Evolutionary conservation across 2,888 invertebrate species (phyloP), one percentile per base, ranked within the genome.

Genomic region (Achlya flavicornis): DNA sequence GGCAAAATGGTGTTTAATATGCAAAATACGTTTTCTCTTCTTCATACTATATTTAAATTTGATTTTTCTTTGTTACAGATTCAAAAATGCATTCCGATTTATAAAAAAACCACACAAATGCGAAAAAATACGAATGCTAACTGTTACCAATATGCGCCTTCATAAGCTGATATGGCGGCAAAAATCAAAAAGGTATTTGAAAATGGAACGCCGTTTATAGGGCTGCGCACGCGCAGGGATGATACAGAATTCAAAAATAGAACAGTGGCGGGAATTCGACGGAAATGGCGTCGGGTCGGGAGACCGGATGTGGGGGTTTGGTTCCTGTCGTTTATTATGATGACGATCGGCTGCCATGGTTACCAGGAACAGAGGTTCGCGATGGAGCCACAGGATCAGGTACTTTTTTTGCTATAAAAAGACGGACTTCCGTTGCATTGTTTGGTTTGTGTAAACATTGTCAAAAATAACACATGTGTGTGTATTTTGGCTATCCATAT

Each of bases 321-420:
- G 84, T 82, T 89, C 77, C 82, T 92, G 77, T 70, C 80, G 76
- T 79, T 85, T 66, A 68, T 77, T 70, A 76, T 80, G 67, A 73
- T 90, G 77, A 74, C 88, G 72, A 77, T 83, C 82, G 80, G 88
- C 84, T 86, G 90, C 83, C 75, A 90, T 91, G 83, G 93, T 77
- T 83, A 83, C 77, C 87, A 88, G 68, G 95, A 96, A 81, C 98
- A 99, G 92, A 96, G 97, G 87, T 98, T 99, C 88, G 97, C 97
- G 46, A 97, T 97, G 95, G 97, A 98, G 85, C 99, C 99, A 3
- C 96, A 97, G 88, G 98, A 98, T 94, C 96, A 92, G 90, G 91
- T 91, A 77, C 64, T 66, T 19, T 16, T 58, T 58, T 41, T 59
- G 33, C 19, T 19, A 19, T 43, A 41, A 38, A 58, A 43, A 12